A percentile compares a stretch with the other conserved stretches of the same genome.
Evolutionary conservation across 2,113 vertebrate species (phyloP).

Genomic region (Sula dactylatra): DNA sequence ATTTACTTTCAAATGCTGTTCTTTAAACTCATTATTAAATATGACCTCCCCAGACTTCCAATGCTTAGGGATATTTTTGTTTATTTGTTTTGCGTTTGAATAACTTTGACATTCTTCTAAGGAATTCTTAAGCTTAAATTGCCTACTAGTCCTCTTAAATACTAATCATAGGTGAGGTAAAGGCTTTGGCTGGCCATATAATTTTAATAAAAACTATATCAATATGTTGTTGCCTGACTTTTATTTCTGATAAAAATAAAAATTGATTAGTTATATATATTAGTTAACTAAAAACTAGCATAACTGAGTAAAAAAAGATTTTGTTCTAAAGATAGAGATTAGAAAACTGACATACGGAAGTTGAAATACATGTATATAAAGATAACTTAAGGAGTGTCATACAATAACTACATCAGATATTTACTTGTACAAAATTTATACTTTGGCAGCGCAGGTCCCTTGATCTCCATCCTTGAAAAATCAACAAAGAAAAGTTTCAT

Average conservation of each 20-base stretch:
- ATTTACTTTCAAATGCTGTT: not conserved
- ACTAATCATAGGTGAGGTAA: not conserved
- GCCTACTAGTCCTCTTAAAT: not conserved
- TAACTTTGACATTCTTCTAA: not conserved
- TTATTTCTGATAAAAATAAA: not conserved
- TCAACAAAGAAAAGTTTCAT: not conserved
- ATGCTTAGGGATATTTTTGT: not conserved
- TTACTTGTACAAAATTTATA: not conserved
- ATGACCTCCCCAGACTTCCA: not conserved
- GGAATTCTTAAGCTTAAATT: not conserved
- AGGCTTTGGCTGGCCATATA: not conserved
- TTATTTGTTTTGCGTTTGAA: not conserved
- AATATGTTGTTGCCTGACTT: not conserved
- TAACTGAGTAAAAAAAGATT: not conserved
- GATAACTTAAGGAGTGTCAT: not conserved
- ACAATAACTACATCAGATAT: not conserved
- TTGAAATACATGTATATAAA: not conserved
- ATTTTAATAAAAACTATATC: not conserved
- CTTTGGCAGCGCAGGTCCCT: not conserved
- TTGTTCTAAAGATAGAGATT: not conserved
- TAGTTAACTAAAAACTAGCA: not conserved
- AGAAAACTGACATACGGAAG: not conserved
- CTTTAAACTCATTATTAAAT: not conserved
- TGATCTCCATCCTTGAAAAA: not conserved
- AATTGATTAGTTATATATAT: not conserved